Evolutionary conservation across 1,140 invertebrate species (phyloP), one percentile per base, ranked within the genome.

Genomic region (Periplaneta americana): DNA sequence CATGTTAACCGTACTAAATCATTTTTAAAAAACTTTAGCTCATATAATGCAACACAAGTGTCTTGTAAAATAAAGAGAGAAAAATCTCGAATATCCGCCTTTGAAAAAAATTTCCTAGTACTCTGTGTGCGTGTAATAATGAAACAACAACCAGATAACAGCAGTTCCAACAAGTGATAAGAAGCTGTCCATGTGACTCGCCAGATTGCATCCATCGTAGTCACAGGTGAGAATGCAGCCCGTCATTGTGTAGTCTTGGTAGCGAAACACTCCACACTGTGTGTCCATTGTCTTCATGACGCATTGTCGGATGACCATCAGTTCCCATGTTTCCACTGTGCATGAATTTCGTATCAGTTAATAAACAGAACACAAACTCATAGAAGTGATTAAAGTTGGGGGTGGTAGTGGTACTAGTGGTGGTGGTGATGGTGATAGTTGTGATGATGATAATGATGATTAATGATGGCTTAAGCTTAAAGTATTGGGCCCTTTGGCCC

Each of bases 151-250:
- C 48, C 48, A 66, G 48, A 66, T 28, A 66, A 66, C 22, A 9
- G 48, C n/a, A 66, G 48, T 28, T 28, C n/a, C 48, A 66, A 66
- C 22, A 66, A 66, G 22, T n/a, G n/a, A n/a, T 0, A 28, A n/a
- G 48, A n/a, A 8, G n/a, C 22, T 5, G 48, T 28, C 4, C 22
- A 66, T 8, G 28, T n/a, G 22, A 28, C 48, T 66, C 1, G 82
- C 84, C 18, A 82, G 57, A 79, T 87, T 87, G 74, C 86, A 87
- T 22, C 86, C 86, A 75, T 87, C 85, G 66, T 84, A 86, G 81
- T 90, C 87, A 85, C 92, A 93, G 3, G 90, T 91, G 2, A 92
- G 85, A 37, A 92, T 89, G 82, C 91, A 92, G 17, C 91, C 91
- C 10, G 85, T 86, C 57, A 90, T 85, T 13, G 86, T 88, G 33